Evolutionary conservation across 2,888 invertebrate species (phyloP), one percentile per base, ranked within the genome.

Genomic region (Drosophila siamana): DNA sequence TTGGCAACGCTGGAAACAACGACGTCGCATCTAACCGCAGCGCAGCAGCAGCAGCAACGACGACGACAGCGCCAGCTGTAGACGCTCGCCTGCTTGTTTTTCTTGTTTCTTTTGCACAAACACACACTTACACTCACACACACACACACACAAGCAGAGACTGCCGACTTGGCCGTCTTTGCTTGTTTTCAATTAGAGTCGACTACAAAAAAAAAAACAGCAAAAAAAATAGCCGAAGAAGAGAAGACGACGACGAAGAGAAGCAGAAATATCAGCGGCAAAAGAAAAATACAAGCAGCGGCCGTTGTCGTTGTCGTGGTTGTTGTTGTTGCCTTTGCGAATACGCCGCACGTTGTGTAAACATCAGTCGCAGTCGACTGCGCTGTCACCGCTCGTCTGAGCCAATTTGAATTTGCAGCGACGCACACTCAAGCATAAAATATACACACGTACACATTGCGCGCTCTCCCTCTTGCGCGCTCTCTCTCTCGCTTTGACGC

Each of bases 121-220:
- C 51, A 71, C 46, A 47, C n/a, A n/a, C n/a, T n/a, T n/a, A n/a
- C 16, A 65, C 44, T 22, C 28, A 38, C 16, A 68, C 24, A 50
- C 28, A 64, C 13, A 40, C 30, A 30, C 9, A n/a, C n/a, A 33
- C 33, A 33, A 33, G 33, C 13, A 50, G 30, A 51, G 43, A 62
- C 41, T 52, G 61, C 47, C 52, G 46, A 47, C 66, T 68, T 56
- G 67, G 59, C 48, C 63, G 66, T 68, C 64, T 78, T 78, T 83
- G 88, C 83, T 85, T 85, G 88, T 85, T 85, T 84, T 85, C 88
- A 85, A 85, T 85, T 85, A 85, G 88, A 85, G 78, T 61, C 69
- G 63, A 70, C 81, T 62, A 65, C 69, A 64, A 54, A 43, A 40
- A 73, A 48, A 69, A 55, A 26, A 7, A 48, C 69, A 74, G 57